Evolutionary conservation across 2,888 invertebrate species (phyloP).

Genomic region (Ephialtes manifestator): DNA sequence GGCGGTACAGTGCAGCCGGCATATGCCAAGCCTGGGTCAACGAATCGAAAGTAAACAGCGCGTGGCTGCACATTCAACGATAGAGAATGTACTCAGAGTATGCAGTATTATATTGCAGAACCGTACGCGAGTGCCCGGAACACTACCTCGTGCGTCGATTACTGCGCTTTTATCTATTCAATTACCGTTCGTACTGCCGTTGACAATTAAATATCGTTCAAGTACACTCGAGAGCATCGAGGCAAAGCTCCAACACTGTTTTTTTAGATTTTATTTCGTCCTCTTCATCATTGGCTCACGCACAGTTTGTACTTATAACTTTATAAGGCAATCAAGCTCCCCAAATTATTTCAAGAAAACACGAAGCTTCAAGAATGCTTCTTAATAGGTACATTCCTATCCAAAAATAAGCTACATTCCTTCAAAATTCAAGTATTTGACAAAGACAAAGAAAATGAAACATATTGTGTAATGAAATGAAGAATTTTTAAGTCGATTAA

Average conservation of each 20-base stretch:
- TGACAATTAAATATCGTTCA: slow-evolving; percentile 76
- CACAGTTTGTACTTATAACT: neutral
- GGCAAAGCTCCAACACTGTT: slow-evolving; percentile 18
- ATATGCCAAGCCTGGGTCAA: slow-evolving; percentile 63
- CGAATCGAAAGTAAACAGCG: slow-evolving; percentile 73
- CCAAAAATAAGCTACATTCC: too few species aligned
- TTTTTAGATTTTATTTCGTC: slow-evolving; percentile 30
- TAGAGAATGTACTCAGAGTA: slow-evolving; percentile 64
- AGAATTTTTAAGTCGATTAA: neutral
- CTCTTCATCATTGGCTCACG: neutral
- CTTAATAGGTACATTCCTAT: too few species aligned
- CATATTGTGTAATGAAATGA: neutral
- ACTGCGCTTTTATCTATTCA: slow-evolving; percentile 76
- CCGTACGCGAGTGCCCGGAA: slow-evolving; percentile 60
- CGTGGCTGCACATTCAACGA: slow-evolving; percentile 60
- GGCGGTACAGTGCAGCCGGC: slow-evolving; percentile 59
- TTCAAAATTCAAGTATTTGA: too few species aligned
- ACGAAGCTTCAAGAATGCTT: neutral
- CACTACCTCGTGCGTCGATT: slow-evolving; percentile 64
- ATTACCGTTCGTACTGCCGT: slow-evolving; percentile 71
- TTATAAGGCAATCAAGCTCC: neutral
- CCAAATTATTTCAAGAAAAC: neutral
- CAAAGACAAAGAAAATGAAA: neutral
- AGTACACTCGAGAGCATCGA: slow-evolving; percentile 62
- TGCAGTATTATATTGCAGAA: slow-evolving; percentile 42